Percentiles rank a stretch among this genome's conserved stretches.
These are phyloP conservation scores for Alexandromys fortis DNA, from an alignment of 2,113 vertebrate species.

Conservation along the genomic window DNA sequence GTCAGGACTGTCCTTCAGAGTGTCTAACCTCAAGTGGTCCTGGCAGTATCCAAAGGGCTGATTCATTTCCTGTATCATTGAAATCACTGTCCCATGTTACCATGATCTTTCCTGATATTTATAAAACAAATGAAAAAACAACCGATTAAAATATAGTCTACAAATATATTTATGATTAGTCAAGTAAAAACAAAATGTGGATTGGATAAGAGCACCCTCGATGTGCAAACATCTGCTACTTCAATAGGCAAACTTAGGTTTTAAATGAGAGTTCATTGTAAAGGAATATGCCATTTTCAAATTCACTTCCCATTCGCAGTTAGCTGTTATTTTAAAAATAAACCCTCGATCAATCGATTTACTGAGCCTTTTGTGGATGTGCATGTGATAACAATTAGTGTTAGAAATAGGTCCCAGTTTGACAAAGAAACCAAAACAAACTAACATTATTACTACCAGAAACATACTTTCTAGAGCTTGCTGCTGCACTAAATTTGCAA, in stretches of 20 bases:
- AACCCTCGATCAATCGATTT: neutral
- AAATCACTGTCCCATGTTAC: neutral
- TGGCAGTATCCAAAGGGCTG: conserved; percentile 37
- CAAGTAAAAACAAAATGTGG: neutral
- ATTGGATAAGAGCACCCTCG: neutral
- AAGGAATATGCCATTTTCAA: neutral
- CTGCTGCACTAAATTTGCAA: neutral
- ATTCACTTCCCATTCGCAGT: conserved; percentile 1
- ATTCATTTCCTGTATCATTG: conserved; percentile 57
- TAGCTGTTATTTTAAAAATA: conserved; percentile 27
- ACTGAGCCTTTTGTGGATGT: neutral
- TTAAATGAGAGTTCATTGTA: conserved; percentile 12
- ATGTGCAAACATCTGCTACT: neutral
- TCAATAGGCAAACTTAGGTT: neutral
- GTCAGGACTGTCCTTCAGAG: neutral
- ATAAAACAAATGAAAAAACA: neutral
- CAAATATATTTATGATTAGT: neutral
- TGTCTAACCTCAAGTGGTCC: conserved; percentile 19
- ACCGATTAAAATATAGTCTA: conserved; percentile 1
- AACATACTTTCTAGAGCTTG: conserved; percentile 31
- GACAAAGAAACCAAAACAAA: conserved; percentile 9
- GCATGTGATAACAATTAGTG: neutral
- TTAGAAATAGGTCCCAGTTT: conserved; percentile 16
- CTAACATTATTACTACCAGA: neutral
- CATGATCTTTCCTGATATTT: neutral